Base-by-base conservation (phyloP, 2,797 vertebrate genomes). In the Gallinago stenura region DNA sequence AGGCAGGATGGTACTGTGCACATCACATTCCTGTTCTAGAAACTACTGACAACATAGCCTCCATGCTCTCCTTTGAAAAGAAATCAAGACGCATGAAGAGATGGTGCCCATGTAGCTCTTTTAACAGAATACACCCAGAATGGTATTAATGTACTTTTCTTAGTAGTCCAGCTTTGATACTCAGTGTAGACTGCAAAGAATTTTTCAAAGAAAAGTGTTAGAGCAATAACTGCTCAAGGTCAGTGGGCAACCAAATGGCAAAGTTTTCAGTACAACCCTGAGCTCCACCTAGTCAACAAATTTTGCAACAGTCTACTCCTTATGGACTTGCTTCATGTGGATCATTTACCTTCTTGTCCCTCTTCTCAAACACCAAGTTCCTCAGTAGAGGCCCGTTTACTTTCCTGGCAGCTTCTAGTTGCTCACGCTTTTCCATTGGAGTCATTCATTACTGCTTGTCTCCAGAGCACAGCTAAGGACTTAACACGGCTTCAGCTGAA, bases 401-500 rank as follows among this genome's bases (percentile, higher is more conserved):
- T 50, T 90, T 76, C 64, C 57, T 51, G 43, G 45, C 17, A 81
- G 56, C 13, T 70, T 17, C 75, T 30, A 5, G 17, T 8, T 83
- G 51, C 39, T 93, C 70, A 51, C 15, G 39, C 24, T 60, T 77
- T 65, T 48, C 57, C 5, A 2, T 0, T 37, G 41, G 31, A 45
- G 16, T 39, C 5, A 76, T 31, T 89, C 13, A 70, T 31, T 12
- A 20, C 24, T 72, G 50, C 33, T 41, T 72, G 50, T 39, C 24
- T 70, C 58, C 37, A 81, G n/a, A 89, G 61, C 20, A 39, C 18
- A 79, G 20, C 45, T 30, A 75, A 78, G 46, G 31, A 39, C 16
- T 9, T 54, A 50, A 28, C 15, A 22, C 0, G 0, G 28, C 46
- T 84, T 84, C 51, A 3, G 0, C 35, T 73, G 35, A 65, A 78